Conservation (phyloP, 2,888 invertebrate genomes). For the Trilocha varians region DNA sequence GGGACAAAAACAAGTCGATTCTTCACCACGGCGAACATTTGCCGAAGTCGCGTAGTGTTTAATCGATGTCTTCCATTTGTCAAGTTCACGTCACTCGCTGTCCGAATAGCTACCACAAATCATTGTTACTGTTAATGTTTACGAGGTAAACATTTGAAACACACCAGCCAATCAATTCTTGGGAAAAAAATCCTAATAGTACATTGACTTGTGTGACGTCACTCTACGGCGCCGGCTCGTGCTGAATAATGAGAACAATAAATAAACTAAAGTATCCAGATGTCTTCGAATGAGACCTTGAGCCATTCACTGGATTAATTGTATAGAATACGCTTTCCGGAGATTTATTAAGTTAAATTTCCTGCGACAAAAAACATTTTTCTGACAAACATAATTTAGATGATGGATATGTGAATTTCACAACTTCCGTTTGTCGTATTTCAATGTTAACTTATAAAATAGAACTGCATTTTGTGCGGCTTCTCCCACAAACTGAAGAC, state of each 20-base stretch:
- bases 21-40: constrained; percentile 12
- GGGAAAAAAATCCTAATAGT: constrained; percentile 21
- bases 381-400: not conserved
- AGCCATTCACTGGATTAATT: constrained; percentile 19
- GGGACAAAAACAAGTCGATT: constrained; percentile 2
- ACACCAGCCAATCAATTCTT: constrained; percentile 23
- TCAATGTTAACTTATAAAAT: too few relatives aligned
- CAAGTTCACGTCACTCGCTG: constrained; percentile 15
- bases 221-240: constrained; percentile 19
- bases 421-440: too few relatives aligned
- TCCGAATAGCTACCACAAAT: constrained; percentile 25
- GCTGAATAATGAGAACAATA: constrained; percentile 39
- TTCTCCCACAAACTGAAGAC: not conserved
- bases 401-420: too few relatives aligned
- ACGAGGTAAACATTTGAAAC: constrained; percentile 31
- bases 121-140: constrained; percentile 33
- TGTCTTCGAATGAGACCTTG: constrained; percentile 28
- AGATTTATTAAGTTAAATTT: not conserved
- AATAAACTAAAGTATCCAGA: constrained; percentile 41
- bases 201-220: constrained; percentile 32
- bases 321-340: not conserved
- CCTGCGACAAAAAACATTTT: not conserved
- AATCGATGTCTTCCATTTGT: constrained; percentile 23
- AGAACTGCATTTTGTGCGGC: too few relatives aligned
- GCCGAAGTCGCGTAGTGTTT: constrained; percentile 15